phyloP scores from a whole-genome alignment of 2,797 vertebrate genomes.

The Bucorvus abyssinicus region DNA sequence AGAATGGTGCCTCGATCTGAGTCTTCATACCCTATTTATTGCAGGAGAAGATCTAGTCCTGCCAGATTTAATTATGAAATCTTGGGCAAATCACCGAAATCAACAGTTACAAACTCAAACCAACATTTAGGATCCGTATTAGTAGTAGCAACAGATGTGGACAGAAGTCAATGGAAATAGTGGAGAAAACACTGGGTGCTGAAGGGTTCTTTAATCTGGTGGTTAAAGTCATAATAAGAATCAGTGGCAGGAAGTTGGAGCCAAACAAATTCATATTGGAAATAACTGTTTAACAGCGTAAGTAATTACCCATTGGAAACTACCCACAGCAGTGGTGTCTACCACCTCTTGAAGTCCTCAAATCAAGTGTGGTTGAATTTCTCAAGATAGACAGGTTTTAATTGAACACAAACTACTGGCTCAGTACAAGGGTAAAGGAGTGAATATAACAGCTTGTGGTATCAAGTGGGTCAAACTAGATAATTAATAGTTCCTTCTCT shows the following conservation, averaged over 20 bases:
- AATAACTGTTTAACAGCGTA: constrained; percentile 25
- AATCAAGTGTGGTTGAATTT: background rate
- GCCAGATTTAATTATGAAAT: background rate
- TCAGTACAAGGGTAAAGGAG: background rate
- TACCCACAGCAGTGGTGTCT: constrained; percentile 39
- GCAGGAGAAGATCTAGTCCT: background rate
- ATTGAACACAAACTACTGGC: background rate
- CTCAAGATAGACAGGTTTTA: background rate
- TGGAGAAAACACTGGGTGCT: constrained; percentile 43
- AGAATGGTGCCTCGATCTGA: background rate
- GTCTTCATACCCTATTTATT: background rate
- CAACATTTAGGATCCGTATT: background rate
- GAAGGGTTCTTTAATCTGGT: constrained; percentile 50
- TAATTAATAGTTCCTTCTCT: background rate
- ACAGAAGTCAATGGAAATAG: background rate
- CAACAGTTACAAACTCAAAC: background rate
- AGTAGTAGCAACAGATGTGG: constrained; percentile 3
- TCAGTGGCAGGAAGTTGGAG: constrained; percentile 34
- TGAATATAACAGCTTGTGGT: background rate
- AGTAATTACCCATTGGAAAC: constrained; percentile 46
- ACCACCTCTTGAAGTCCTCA: constrained; percentile 29
- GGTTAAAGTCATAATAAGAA: constrained; percentile 54
- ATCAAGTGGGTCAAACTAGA: background rate
- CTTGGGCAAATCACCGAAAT: background rate
- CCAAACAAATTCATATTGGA: constrained; percentile 22